A percentile compares a stretch with the other conserved stretches of the same genome.
These are phyloP conservation scores for Sebastiscus albofasciatus DNA, from an alignment of 2,797 vertebrate genomes.

Conservation along the genomic window DNA sequence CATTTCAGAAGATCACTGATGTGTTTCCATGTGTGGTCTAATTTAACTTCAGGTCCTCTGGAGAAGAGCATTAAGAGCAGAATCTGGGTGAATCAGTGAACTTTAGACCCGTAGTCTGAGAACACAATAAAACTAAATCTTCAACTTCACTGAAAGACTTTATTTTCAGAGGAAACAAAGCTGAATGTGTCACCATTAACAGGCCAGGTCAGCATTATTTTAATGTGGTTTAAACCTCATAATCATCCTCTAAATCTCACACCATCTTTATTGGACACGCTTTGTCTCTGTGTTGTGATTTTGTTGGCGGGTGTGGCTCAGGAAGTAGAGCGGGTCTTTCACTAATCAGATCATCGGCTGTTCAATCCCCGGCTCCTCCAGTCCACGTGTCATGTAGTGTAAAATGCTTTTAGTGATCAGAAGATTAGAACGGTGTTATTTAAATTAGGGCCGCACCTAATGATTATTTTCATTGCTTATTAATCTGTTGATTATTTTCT, in stretches of 20 bases:
- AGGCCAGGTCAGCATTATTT: neutral
- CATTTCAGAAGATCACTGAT: constrained; percentile 16
- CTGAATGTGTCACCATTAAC: neutral
- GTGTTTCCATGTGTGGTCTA: constrained; percentile 21
- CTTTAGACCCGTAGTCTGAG: neutral
- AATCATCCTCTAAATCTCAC: neutral
- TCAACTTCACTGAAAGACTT: neutral
- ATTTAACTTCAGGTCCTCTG: constrained; percentile 17
- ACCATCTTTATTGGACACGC: too few species aligned
- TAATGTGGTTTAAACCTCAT: neutral
- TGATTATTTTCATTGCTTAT: fast-evolving
- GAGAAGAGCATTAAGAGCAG: neutral
- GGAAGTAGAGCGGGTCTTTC: too few species aligned
- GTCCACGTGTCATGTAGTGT: too few species aligned
- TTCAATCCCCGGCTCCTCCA: too few species aligned
- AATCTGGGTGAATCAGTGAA: constrained; percentile 8
- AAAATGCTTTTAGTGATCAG: too few species aligned
- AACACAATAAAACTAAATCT: neutral
- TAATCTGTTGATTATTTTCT: too few species aligned
- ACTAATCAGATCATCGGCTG: too few species aligned
- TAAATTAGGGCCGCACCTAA: too few species aligned
- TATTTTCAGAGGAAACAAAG: too few species aligned
- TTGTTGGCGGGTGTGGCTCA: fast-evolving
- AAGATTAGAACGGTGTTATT: too few species aligned
- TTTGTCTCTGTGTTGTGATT: too few species aligned